These are phyloP conservation scores for Strigops habroptila DNA, from an alignment of 2,113 vertebrate species.

Conservation along the genomic window DNA sequence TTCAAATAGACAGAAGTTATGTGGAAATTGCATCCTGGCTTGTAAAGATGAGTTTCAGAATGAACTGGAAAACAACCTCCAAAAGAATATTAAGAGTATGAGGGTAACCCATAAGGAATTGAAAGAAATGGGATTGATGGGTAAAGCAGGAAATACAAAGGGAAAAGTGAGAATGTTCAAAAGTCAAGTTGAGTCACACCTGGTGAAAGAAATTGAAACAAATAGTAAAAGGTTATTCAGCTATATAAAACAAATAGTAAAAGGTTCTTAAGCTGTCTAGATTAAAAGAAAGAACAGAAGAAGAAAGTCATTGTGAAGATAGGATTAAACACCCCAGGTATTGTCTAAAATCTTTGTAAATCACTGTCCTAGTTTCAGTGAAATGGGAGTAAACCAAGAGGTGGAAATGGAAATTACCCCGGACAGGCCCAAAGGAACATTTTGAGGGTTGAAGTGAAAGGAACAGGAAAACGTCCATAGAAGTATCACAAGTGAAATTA, in stretches of 20 bases:
- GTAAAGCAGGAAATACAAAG: not conserved
- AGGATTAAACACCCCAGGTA: not conserved
- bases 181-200: slow-evolving; percentile 29
- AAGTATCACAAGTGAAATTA: not conserved
- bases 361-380: not conserved
- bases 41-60: not conserved
- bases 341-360: not conserved
- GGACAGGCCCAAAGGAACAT: not conserved
- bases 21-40: not conserved
- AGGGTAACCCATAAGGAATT: not conserved
- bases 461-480: not conserved
- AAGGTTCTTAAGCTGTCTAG: slow-evolving; percentile 23
- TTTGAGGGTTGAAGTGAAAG: not conserved
- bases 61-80: not conserved
- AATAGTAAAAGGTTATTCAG: slow-evolving; percentile 58
- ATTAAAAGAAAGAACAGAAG: slow-evolving; percentile 19
- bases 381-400: not conserved
- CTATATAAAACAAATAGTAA: slow-evolving; percentile 40
- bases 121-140: not conserved
- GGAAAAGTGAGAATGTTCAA: not conserved
- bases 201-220: slow-evolving; percentile 46
- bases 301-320: not conserved
- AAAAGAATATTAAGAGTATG: not conserved
- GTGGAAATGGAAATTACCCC: not conserved
- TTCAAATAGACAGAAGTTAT: not conserved